These are phyloP conservation scores for Urocolius indicus DNA, from an alignment of 2,113 vertebrate genomes.

Conservation along the genomic window DNA sequence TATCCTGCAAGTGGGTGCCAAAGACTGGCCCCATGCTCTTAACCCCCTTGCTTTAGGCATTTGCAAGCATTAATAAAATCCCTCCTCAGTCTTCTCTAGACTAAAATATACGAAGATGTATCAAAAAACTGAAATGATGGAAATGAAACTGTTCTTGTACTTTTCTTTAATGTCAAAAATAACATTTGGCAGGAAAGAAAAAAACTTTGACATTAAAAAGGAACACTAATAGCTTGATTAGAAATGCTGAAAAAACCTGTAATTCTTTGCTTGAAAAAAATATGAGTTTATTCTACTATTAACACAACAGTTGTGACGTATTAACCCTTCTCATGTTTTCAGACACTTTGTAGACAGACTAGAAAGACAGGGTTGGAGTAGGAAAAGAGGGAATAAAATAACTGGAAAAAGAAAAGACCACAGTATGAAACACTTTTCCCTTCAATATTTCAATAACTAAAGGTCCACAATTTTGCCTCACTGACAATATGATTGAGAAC, in stretches of 20 bases:
- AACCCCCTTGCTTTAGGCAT: no score
- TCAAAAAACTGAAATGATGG: neutral
- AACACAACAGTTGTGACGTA: neutral
- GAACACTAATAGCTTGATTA: neutral
- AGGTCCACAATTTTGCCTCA: neutral
- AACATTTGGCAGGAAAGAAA: neutral
- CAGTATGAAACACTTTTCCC: neutral
- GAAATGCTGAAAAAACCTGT: neutral
- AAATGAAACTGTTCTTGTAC: neutral
- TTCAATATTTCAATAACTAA: neutral
- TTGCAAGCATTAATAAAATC: no score
- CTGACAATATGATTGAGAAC: neutral
- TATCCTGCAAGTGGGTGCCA: no score
- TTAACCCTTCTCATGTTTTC: neutral
- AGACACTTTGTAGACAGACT: neutral
- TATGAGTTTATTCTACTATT: neutral
- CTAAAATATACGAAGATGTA: neutral
- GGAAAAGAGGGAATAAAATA: neutral
- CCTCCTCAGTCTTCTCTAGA: no score
- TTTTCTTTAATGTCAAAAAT: neutral
- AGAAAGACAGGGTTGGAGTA: fast-evolving
- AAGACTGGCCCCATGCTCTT: no score
- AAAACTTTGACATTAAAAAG: neutral
- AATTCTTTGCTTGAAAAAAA: neutral
- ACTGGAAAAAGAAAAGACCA: neutral